Percentiles rank a stretch among this genome's conserved stretches.
Conservation (phyloP, 1,140 invertebrate genomes). For the Aleiodes sp. region DNA sequence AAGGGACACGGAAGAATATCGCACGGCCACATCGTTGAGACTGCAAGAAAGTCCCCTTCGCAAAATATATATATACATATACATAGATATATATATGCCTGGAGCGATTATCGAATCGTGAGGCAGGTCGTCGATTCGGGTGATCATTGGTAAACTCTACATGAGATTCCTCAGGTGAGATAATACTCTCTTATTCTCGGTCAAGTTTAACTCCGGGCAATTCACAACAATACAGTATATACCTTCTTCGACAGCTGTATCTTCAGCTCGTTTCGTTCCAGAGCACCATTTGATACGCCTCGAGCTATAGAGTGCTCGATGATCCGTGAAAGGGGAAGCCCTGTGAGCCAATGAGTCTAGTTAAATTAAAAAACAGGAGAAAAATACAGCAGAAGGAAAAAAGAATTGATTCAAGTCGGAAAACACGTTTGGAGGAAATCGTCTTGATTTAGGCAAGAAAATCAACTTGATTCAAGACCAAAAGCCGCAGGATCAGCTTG, state of each 20-base stretch:
- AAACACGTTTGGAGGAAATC: too few relatives aligned
- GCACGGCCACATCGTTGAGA: constrained; percentile 22
- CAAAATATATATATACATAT: constrained; percentile 16
- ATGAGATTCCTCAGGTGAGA: constrained; percentile 24
- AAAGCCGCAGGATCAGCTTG: too few relatives aligned
- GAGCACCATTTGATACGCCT: constrained; percentile 9
- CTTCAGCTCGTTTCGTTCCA: constrained; percentile 17
- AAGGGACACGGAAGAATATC: constrained; percentile 34
- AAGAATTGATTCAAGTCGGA: too few relatives aligned
- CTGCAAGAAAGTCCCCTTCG: constrained; percentile 26
- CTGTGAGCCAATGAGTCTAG: constrained; percentile 29
- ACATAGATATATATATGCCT: constrained; percentile 15
- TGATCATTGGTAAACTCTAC: constrained; percentile 29
- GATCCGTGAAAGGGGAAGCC: constrained; percentile 37
- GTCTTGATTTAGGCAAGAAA: too few relatives aligned
- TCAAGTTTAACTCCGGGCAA: constrained; percentile 19
- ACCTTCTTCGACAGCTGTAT: constrained; percentile 21
- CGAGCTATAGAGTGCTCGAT: constrained; percentile 19
- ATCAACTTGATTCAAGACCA: too few relatives aligned
- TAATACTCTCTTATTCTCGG: constrained; percentile 19
- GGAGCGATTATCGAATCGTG: constrained; percentile 40
- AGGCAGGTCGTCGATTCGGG: constrained; percentile 31
- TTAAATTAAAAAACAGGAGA: background rate
- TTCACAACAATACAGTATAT: constrained; percentile 4
- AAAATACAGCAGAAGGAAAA: too few relatives aligned